A percentile compares a stretch with the other conserved stretches of the same genome.
These are phyloP conservation scores for Drosophila ironensis DNA, from an alignment of 1,140 invertebrate genomes.

Conservation along the genomic window DNA sequence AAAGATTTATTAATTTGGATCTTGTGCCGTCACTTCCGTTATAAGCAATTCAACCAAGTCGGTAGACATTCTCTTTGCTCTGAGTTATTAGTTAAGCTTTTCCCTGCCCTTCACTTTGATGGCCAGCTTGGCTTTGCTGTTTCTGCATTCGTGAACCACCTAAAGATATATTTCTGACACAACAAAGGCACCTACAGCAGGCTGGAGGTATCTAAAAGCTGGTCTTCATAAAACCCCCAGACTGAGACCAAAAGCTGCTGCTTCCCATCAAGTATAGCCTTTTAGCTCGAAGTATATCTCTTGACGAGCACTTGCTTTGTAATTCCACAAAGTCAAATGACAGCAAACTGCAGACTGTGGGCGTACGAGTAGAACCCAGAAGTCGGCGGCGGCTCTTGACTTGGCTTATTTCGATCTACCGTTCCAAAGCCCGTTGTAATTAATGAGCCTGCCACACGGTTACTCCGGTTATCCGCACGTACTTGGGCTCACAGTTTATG, in stretches of 20 bases:
- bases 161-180: neutral
- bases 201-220: too few relatives aligned
- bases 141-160: too few relatives aligned
- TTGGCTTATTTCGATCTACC: constrained; percentile 45
- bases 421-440: constrained; percentile 64
- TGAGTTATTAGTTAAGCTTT: too few relatives aligned
- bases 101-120: neutral
- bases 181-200: constrained; percentile 2
- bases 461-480: neutral
- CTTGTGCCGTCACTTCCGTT: too few relatives aligned
- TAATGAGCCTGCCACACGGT: constrained; percentile 52
- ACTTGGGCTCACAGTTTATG: constrained; percentile 21
- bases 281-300: constrained; percentile 8
- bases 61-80: too few relatives aligned
- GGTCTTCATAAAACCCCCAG: neutral
- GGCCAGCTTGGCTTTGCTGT: too few relatives aligned
- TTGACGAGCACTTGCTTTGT: constrained; percentile 17
- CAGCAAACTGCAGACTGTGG: constrained; percentile 8
- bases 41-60: too few relatives aligned
- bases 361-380: neutral
- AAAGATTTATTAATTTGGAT: too few relatives aligned
- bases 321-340: constrained; percentile 22
- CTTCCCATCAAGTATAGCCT: neutral
- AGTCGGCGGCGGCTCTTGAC: neutral
- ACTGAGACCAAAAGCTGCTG: neutral